Percentiles rank a stretch among this genome's conserved stretches.
phyloP scores from a whole-genome alignment of 2,797 vertebrate genomes.

The Dicrostonyx torquatus region DNA sequence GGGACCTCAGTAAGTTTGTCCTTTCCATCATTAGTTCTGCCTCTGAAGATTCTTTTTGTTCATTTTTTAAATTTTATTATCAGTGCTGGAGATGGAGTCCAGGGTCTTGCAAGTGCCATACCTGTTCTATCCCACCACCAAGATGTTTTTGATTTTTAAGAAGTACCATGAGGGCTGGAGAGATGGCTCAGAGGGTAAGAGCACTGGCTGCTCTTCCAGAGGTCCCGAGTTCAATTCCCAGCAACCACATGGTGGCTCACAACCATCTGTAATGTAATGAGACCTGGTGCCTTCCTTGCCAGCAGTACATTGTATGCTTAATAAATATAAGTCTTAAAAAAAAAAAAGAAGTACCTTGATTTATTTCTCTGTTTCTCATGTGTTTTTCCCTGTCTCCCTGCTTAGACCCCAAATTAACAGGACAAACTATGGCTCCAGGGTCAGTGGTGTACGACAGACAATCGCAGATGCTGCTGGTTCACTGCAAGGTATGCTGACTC shows the following conservation, averaged over 20 bases:
- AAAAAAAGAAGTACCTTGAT: conserved; percentile 39
- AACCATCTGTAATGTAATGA: no score
- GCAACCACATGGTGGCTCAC: no score
- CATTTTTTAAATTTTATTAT: not conserved
- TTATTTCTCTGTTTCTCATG: conserved; percentile 35
- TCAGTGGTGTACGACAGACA: conserved; percentile 89
- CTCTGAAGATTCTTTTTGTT: not conserved
- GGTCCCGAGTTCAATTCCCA: no score
- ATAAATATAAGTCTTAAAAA: no score
- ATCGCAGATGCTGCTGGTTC: conserved; percentile 88
- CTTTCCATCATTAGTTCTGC: not conserved
- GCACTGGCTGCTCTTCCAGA: no score
- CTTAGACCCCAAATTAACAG: conserved; percentile 77
- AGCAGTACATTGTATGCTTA: no score
- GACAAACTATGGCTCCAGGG: conserved; percentile 86
- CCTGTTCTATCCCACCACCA: not conserved
- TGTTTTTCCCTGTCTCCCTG: not conserved
- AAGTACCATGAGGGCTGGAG: not conserved
- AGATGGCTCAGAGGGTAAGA: no score
- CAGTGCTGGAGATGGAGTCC: not conserved
- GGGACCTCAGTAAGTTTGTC: not conserved
- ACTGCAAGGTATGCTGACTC: conserved; percentile 91
- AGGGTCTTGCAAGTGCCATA: not conserved
- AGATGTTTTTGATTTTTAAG: conserved; percentile 35
- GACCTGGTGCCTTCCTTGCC: no score